Percentiles rank a stretch among this genome's conserved stretches.
phyloP scores from a whole-genome alignment of 2,888 invertebrate genomes.

The Trichacis sp. region DNA sequence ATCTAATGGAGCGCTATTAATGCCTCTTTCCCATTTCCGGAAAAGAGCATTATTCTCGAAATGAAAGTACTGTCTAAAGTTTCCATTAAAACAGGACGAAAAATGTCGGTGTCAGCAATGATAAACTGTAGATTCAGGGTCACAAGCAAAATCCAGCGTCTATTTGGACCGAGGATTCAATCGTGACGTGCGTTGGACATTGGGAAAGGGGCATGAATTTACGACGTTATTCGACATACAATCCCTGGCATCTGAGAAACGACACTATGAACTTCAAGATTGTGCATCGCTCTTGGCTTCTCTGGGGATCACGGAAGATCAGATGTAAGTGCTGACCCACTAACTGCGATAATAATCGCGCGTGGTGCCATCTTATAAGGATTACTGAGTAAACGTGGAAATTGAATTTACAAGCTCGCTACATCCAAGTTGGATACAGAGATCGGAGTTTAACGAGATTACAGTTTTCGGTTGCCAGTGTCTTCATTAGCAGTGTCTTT shows the following conservation, averaged over 20 bases:
- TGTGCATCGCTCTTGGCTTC: constrained; percentile 26
- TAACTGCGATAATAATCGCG: constrained; percentile 27
- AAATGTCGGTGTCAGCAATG: constrained; percentile 5
- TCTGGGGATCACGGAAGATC: constrained; percentile 25
- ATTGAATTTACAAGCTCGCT: not conserved
- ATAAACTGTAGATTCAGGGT: constrained; percentile 12
- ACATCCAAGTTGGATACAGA: not conserved
- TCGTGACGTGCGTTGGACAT: constrained; percentile 24
- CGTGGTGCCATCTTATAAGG: constrained; percentile 6
- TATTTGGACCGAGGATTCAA: constrained; percentile 27
- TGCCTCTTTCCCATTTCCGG: not conserved
- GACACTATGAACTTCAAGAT: constrained; percentile 28
- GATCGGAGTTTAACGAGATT: not conserved
- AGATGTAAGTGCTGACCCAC: constrained; percentile 32
- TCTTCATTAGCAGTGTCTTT: not conserved
- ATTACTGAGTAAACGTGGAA: not conserved
- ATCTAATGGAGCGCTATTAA: not conserved
- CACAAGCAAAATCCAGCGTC: constrained; percentile 19
- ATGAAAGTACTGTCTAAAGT: not conserved
- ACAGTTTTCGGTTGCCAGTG: not conserved
- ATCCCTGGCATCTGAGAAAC: constrained; percentile 34
- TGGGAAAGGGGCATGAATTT: constrained; percentile 34
- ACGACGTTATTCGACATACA: constrained; percentile 41
- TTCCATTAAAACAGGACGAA: constrained; percentile 2
- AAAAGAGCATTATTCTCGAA: not conserved